These are phyloP conservation scores for Diploptera punctata DNA, from an alignment of 2,888 invertebrate genomes.

Conservation along the genomic window DNA sequence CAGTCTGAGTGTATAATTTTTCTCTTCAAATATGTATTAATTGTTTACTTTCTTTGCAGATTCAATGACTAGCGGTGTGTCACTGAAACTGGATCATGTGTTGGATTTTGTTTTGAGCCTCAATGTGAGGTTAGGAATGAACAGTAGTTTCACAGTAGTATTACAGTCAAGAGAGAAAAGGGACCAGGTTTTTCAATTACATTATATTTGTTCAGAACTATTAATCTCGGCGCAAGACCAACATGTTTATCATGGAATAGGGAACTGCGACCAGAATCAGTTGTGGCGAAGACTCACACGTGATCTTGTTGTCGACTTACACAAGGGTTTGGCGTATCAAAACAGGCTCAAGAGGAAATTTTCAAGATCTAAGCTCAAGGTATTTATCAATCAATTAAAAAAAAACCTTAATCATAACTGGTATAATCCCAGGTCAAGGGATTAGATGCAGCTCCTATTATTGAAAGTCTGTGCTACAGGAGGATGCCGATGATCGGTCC, in stretches of 20 bases:
- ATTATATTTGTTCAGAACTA: slow-evolving; percentile 79
- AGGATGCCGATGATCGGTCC: too few relatives aligned
- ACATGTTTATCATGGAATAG: slow-evolving; percentile 86
- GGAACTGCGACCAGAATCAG: slow-evolving; percentile 40
- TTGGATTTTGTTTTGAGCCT: slow-evolving; percentile 75
- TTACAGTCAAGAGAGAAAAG: slow-evolving; percentile 80
- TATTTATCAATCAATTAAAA: too few relatives aligned
- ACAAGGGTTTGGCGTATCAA: slow-evolving; percentile 80
- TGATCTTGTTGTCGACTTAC: slow-evolving; percentile 88
- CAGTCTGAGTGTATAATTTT: too few relatives aligned
- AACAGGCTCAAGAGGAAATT: slow-evolving; percentile 73
- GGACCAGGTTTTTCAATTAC: slow-evolving; percentile 74
- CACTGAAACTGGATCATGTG: slow-evolving; percentile 70
- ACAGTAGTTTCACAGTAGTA: slow-evolving; percentile 81
- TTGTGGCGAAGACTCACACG: slow-evolving; percentile 82
- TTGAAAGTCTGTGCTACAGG: too few relatives aligned
- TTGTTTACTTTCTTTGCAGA: slow-evolving; percentile 54
- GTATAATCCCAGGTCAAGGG: too few relatives aligned
- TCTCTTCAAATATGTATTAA: too few relatives aligned
- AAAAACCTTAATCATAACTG: too few relatives aligned
- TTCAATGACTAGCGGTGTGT: slow-evolving; percentile 70
- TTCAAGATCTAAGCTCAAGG: slow-evolving; percentile 74
- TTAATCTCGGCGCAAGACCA: slow-evolving; percentile 76
- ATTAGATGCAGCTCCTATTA: too few relatives aligned
- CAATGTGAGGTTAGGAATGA: slow-evolving; percentile 70